Conservation (phyloP, 2,888 invertebrate species). For the Cantharis flavilabris region DNA sequence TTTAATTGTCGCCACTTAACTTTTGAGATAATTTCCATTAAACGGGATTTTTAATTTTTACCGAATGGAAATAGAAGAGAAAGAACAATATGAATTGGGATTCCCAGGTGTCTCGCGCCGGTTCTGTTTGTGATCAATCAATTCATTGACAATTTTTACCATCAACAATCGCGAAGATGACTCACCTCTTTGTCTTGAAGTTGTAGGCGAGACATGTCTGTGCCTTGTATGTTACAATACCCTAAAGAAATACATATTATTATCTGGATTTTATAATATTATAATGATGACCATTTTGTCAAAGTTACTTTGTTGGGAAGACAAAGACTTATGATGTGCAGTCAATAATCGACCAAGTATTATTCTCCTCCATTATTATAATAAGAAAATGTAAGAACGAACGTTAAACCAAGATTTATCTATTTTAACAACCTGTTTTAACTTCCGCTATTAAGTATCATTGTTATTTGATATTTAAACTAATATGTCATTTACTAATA, state of each 20-base stretch:
- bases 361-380: neutral
- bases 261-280: neutral
- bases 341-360: neutral
- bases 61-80: neutral
- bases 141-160: neutral
- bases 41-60: neutral
- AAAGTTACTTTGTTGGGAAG: neutral
- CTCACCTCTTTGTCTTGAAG: constrained; percentile 16
- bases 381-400: neutral
- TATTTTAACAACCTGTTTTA: neutral
- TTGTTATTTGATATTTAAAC: neutral
- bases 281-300: neutral
- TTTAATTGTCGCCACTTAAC: neutral
- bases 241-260: constrained; percentile 7
- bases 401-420: neutral
- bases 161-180: neutral
- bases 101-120: neutral
- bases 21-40: neutral
- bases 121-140: neutral
- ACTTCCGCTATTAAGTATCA: neutral
- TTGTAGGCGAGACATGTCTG: constrained; percentile 18
- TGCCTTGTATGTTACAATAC: constrained; percentile 14
- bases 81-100: neutral
- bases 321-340: neutral
- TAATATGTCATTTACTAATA: neutral